Base-by-base conservation (phyloP, 2,113 vertebrate species). In the Charina bottae region DNA sequence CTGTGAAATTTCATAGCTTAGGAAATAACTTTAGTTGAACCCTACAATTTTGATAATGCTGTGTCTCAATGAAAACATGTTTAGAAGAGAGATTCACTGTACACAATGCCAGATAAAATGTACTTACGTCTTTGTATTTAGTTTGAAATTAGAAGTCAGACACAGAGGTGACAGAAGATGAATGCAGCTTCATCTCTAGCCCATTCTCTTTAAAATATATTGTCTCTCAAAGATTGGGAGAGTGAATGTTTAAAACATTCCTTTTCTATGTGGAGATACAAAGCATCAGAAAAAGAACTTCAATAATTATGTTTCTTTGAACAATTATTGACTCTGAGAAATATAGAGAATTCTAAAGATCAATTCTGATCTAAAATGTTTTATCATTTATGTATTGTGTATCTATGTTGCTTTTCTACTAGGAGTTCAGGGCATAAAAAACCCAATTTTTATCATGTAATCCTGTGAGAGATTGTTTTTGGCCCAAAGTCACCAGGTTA, bases 181-280 rank as follows among this genome's bases (percentile, higher is more conserved):
- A 42, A 28, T 68, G 49, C 60, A 37, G 49, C 84, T 86, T 24
- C 46, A 87, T 87, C n/a, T 85, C 12, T 2, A 17, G 28, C 19
- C 33, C 83, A 90, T 46, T 54, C 58, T 85, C 83, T 17, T 91
- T 91, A 56, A 91, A 62, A 37, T 49, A 64, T 15, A 33, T 60
- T 64, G 42, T 28, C 12, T 91, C 59, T 42, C 21, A 55, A 86
- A 46, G 49, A 24, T n/a, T 24, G 58, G 28, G 1, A 37, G 59
- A 53, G 21, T 23, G n/a, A 87, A 12, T 55, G n/a, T 72, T 91
- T 33, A 54, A 90, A 62, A 37, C 23, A 49, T 62, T 24, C 26
- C 15, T 59, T 60, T 33, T 56, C 68, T 58, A 49, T 84, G 42
- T n/a, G 83, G 42, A n/a, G 46, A 62, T 86, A 84, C 83, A 90